Base-by-base conservation (phyloP, 2,888 invertebrate species). In the Colletes collaris region DNA sequence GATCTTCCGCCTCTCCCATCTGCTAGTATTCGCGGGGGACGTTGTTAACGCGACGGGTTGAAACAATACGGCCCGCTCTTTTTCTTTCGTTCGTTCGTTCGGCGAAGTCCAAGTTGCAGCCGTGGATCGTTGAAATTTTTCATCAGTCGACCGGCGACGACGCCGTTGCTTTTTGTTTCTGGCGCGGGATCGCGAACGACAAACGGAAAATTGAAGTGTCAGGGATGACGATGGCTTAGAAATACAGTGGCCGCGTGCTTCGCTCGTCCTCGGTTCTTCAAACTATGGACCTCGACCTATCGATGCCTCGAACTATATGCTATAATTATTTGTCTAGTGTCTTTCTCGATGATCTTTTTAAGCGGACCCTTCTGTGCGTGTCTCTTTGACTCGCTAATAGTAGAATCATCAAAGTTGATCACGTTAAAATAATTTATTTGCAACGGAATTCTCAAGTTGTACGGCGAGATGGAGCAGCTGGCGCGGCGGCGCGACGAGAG, bases 31-130 rank as follows among this genome's bases (percentile, higher is more conserved):
- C 75, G 75, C 76, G 55, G 40, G 75, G 66, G 60, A 66, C 59
- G 66, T 76, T 74, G 75, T 74, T 70, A 77, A 68, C 77, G 71
- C 65, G 63, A 63, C 71, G 52, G 40, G 52, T n/a, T 55, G 77
- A 55, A 66, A 76, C 79, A 66, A 76, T 60, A 55, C 63, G 53
- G 19, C 4, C 3, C 60, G 56, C 63, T 49, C 53, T 49, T 58
- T 35, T 69, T 49, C 53, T 49, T 58, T 35, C 56, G 8, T 27
- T 10, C 50, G 11, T 46, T 64, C 50, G 11, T 46, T 64, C 46
- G 63, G 5, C 52, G 58, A 46, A 71, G 74, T 64, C 44, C 40
- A 69, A 62, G 69, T 50, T 56, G 56, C 19, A 50, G 27, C 40
- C 27, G 10, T 46, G 40, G 4, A 62, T 3, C 63, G 50, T 19